A percentile compares a stretch with the other conserved stretches of the same genome.
Evolutionary conservation across 2,797 vertebrate species (phyloP).

Genomic region (Decapterus maruadsi): DNA sequence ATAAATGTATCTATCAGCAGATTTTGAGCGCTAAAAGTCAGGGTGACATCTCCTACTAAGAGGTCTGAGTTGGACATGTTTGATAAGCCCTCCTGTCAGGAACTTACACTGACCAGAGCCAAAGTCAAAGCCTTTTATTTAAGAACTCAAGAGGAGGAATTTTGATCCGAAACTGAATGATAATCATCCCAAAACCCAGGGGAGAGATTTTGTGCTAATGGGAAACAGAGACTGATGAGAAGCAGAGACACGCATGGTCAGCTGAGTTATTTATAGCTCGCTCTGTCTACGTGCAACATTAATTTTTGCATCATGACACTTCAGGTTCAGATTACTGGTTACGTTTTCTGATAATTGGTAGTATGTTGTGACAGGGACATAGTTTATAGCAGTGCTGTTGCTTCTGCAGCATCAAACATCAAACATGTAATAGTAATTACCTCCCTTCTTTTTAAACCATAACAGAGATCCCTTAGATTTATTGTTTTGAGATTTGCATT

Average conservation of each 20-base stretch:
- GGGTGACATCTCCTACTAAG: neutral
- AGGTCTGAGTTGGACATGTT: neutral
- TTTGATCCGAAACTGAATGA: conserved; percentile 10
- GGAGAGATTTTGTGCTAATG: conserved; percentile 23
- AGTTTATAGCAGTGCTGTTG: neutral
- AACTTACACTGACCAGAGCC: conserved; percentile 47
- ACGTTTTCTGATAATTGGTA: neutral
- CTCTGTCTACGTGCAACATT: conserved; percentile 1
- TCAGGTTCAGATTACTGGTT: neutral
- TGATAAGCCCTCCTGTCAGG: conserved; percentile 33
- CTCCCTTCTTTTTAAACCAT: neutral
- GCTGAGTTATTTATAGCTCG: neutral
- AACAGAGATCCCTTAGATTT: neutral
- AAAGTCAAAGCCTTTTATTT: conserved; percentile 13
- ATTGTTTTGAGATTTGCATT: neutral
- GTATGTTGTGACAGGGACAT: neutral
- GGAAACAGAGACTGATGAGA: conserved; percentile 39
- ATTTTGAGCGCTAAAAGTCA: conserved; percentile 28
- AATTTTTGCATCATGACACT: neutral
- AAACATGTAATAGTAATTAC: neutral
- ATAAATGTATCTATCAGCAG: neutral
- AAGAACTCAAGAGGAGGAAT: conserved; percentile 5
- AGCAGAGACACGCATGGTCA: neutral
- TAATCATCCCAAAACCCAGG: conserved; percentile 19
- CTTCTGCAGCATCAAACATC: neutral